A percentile compares a stretch with the other conserved stretches of the same genome.
Conservation (phyloP, 2,113 vertebrate genomes). For the Phyllostomus discolor region DNA sequence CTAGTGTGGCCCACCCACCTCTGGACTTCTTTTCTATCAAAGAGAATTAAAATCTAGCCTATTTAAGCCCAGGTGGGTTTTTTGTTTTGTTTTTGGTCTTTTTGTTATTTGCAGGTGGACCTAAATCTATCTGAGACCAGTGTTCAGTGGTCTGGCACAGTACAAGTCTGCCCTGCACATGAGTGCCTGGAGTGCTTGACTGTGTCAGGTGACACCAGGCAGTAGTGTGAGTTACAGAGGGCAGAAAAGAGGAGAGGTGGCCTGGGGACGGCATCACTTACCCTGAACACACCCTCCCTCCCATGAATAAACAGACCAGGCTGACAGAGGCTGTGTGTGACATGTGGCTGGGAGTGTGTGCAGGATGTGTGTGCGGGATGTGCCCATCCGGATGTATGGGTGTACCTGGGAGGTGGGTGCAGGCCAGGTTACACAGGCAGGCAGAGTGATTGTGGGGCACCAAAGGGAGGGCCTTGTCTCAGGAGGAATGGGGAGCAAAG, state of each 20-base stretch:
- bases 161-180: background rate
- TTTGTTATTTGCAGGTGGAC: background rate
- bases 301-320: background rate
- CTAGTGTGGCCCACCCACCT: background rate
- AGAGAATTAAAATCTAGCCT: background rate
- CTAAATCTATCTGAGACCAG: background rate
- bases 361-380: background rate
- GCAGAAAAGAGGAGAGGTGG: conserved; percentile 44
- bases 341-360: background rate
- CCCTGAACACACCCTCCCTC: background rate
- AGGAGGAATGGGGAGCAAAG: background rate
- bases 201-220: conserved; percentile 18
- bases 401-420: background rate
- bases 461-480: background rate
- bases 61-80: background rate
- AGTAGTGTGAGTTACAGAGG: conserved; percentile 51
- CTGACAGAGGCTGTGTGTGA: background rate
- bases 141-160: background rate
- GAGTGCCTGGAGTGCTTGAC: background rate
- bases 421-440: background rate
- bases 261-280: background rate
- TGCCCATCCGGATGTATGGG: background rate
- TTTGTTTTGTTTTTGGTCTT: background rate
- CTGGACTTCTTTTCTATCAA: background rate
- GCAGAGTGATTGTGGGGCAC: background rate